phyloP scores from a whole-genome alignment of 2,797 vertebrate species.

The Siniperca undulata region DNA sequence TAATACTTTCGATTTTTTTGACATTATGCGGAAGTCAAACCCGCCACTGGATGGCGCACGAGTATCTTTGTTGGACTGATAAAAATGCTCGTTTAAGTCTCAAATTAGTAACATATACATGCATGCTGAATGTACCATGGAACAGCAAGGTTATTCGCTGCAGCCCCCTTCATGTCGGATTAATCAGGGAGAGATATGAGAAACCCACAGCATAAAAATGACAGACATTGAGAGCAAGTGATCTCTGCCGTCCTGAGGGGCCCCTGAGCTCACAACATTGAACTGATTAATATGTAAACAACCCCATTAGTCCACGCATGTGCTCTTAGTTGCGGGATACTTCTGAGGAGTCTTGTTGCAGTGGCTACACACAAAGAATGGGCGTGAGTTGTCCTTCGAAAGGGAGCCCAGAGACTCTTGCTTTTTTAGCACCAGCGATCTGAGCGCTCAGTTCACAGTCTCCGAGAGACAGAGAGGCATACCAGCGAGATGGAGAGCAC shows the following conservation, averaged over 20 bases:
- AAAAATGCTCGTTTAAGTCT: conserved; percentile 53
- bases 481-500: conserved; percentile 87
- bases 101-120: conserved; percentile 74
- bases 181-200: conserved; percentile 64
- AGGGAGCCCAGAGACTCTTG: conserved; percentile 87
- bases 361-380: conserved; percentile 86
- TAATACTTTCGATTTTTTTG: conserved; percentile 4
- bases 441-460: conserved; percentile 86
- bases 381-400: conserved; percentile 87
- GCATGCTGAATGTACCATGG: conserved; percentile 63
- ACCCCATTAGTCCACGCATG: conserved; percentile 65
- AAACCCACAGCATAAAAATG: conserved; percentile 68
- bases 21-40: conserved; percentile 35
- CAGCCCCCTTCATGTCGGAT: conserved; percentile 60
- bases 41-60: conserved; percentile 85
- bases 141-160: conserved; percentile 55
- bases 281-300: conserved; percentile 78
- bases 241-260: conserved; percentile 63
- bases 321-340: conserved; percentile 66
- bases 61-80: conserved; percentile 74
- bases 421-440: conserved; percentile 78
- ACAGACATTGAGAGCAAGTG: conserved; percentile 57
- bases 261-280: conserved; percentile 51
- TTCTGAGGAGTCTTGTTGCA: conserved; percentile 65
- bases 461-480: conserved; percentile 72